Evolutionary conservation across 2,113 vertebrate species (phyloP), one percentile per base, ranked within the genome.

Genomic region (Ceyx cyanopectus): DNA sequence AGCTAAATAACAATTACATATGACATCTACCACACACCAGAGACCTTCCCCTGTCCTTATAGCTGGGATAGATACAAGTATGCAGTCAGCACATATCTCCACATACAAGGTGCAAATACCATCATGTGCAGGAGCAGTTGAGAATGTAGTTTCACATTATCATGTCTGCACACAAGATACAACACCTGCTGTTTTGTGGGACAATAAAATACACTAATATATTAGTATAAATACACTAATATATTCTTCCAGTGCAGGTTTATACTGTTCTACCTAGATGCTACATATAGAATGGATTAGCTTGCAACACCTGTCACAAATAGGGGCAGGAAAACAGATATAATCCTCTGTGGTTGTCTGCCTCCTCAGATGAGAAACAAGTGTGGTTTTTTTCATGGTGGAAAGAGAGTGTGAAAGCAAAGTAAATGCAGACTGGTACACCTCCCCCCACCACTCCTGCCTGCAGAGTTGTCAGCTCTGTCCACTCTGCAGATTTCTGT

Each of bases 101-200:
- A 43, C 2, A 32, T 5, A 81, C 9, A 24, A 30, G 40, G 50
- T 30, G 75, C 10, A 72, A 79, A 68, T 22, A 54, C 6, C 21
- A 54, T 66, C 65, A 61, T 24, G 45, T 56, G 65, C 66, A 78
- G 37, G 9, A 77, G 26, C 1, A 89, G 30, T 12, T 53, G 27
- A 81, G 69, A 45, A 57, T 54, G 78, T 37, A 26, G 6, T 46
- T 80, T 86, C 77, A 14, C 73, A 80, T 78, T 90, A 95, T 90
- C 93, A 88, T 2, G 85, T 56, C 18, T 54, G 66, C 58, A 53
- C 5, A 6, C n/a, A 92, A 92, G 74, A 77, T 92, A 76, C 5
- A 85, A 67, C 94, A 93, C 84, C 89, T 93, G 94, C 87, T 89
- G 63, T 69, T 87, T 41, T 50, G 58, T 50, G 75, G 66, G 66